Conservation (phyloP, 2,113 vertebrate genomes). For the Psilopsiagon aurifrons region DNA sequence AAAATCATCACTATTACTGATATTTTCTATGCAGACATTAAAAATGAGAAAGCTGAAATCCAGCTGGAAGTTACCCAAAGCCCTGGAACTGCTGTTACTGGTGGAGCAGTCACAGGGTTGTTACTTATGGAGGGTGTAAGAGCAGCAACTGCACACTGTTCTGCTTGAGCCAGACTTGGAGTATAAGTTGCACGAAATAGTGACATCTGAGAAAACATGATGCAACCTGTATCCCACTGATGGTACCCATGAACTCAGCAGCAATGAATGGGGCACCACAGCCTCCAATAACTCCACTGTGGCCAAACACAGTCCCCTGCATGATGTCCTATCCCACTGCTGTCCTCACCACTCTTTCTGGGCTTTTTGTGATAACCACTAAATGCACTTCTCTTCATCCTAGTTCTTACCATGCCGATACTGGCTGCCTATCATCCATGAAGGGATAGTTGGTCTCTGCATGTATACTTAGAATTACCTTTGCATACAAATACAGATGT, state of each 20-base stretch:
- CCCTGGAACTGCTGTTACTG: neutral
- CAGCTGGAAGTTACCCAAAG: neutral
- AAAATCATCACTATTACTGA: neutral
- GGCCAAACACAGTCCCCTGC: neutral
- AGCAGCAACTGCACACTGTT: neutral
- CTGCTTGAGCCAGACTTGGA: neutral
- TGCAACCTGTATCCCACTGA: too few relatives aligned
- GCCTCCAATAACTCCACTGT: neutral
- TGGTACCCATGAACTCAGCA: neutral
- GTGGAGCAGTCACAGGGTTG: fast-evolving
- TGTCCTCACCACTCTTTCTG: neutral
- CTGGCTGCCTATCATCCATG: neutral
- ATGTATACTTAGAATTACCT: neutral
- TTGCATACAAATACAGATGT: neutral
- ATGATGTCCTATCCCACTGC: neutral
- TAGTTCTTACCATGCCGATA: fast-evolving
- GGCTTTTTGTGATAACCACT: neutral
- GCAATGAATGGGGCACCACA: neutral
- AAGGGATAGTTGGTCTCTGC: neutral
- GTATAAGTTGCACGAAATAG: neutral
- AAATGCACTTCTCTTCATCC: neutral
- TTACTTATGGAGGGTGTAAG: neutral
- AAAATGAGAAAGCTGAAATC: neutral
- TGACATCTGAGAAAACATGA: too few relatives aligned
- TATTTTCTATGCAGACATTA: neutral